Base-by-base conservation (phyloP, 2,888 invertebrate genomes). In the Sussaba pulchella region DNA sequence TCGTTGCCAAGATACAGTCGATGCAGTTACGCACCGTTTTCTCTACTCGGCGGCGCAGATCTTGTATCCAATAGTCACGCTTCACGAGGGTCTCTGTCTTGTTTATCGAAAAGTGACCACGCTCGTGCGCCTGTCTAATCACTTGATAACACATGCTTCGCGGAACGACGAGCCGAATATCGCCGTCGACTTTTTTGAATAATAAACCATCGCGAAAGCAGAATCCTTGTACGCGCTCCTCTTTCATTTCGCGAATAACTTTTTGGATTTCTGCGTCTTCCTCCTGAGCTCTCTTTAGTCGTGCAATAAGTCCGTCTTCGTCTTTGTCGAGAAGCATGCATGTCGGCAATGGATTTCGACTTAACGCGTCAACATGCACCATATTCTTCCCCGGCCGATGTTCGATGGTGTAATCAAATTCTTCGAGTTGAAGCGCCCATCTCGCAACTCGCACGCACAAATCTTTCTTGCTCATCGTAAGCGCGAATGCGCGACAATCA, bases 61-160 rank as follows among this genome's bases (percentile, higher is more conserved):
- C 70, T n/a, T 45, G 57, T 9, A 90, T 86, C 45, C 82, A 88
- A 72, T 86, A 90, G 2, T 89, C 86, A 72, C 83, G 82, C 12
- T 59, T 78, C n/a, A 75, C 14, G 0, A 75, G 9, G 2, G 50
- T 39, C 9, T 80, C 79, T 0, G 79, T 80, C 19, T 75, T 80
- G n/a, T 17, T 50, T 4, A 71, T 47, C 2, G 59, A 57, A 21
- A 80, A 75, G 9, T 75, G 71, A 0, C 79, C 66, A 9, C 21
- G 10, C 6, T 79, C 70, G 19, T 79, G 79, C 1, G 70, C 74
- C 9, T 12, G 19, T 21, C n/a, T 36, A 3, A 75, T 39, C 1
- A 74, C 45, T 12, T 79, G 70, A 1, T 43, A 9, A 1, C 64
- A 50, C 74, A 79, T 70, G 2, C 10, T 10, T 45, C 74, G 61